A percentile compares a stretch with the other conserved stretches of the same genome.
These are phyloP conservation scores for Pygocentrus nattereri DNA, from an alignment of 2,797 vertebrate genomes.

Conservation along the genomic window DNA sequence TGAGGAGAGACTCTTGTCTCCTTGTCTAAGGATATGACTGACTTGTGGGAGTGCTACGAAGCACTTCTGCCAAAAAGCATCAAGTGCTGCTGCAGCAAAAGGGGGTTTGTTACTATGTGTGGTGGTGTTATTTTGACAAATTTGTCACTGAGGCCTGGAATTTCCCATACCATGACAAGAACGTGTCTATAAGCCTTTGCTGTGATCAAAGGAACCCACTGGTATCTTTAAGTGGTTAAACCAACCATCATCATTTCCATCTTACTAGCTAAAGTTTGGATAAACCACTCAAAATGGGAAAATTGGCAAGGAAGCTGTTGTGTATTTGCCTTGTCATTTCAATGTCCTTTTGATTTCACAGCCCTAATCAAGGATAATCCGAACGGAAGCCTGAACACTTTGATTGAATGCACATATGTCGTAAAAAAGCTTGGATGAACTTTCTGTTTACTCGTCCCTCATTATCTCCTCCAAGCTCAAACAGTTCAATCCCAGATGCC, in stretches of 20 bases:
- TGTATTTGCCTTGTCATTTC: constrained; percentile 28
- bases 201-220: constrained; percentile 47
- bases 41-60: constrained; percentile 22
- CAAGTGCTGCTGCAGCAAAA: background rate
- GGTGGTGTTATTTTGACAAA: constrained; percentile 27
- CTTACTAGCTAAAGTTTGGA: constrained; percentile 22
- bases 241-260: constrained; percentile 39
- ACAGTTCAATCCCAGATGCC: constrained; percentile 8
- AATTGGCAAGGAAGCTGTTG: constrained; percentile 30
- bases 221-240: constrained; percentile 42
- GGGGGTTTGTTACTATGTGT: background rate
- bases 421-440: constrained; percentile 22
- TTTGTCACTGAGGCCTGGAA: constrained; percentile 11
- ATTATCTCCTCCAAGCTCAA: constrained; percentile 29
- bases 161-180: constrained; percentile 34
- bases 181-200: constrained; percentile 9
- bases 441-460: constrained; percentile 22
- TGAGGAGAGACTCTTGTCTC: constrained; percentile 28
- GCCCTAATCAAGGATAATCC: constrained; percentile 46
- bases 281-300: constrained; percentile 31
- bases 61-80: constrained; percentile 28
- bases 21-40: constrained; percentile 26
- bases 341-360: constrained; percentile 42
- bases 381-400: constrained; percentile 34
- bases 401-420: constrained; percentile 22